Percentiles rank a stretch among this genome's conserved stretches.
Evolutionary conservation across 2,888 invertebrate species (phyloP).

Genomic region (Pristionchus arcanus): DNA sequence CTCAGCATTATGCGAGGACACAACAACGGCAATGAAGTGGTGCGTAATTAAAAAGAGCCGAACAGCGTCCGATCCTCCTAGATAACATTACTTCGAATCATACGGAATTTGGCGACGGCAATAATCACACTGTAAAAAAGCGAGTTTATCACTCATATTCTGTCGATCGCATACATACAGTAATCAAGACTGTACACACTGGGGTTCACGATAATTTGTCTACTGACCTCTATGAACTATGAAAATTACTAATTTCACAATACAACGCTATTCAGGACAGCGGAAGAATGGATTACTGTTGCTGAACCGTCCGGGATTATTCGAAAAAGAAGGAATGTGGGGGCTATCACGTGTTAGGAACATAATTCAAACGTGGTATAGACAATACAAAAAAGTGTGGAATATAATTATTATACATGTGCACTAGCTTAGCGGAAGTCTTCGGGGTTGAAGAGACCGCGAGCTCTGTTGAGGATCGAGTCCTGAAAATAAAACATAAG

Average conservation of each 20-base stretch:
- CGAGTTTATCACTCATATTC: constrained; percentile 10
- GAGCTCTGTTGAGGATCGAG: constrained; percentile 79
- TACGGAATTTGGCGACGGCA: background rate
- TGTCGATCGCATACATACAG: constrained; percentile 38
- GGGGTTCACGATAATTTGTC: background rate
- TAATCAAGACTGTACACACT: constrained; percentile 34
- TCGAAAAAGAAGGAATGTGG: background rate
- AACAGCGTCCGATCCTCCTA: background rate
- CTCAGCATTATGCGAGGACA: background rate
- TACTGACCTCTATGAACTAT: constrained; percentile 42
- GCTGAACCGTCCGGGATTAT: background rate
- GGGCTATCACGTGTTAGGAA: background rate
- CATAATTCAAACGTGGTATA: background rate
- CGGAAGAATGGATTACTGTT: background rate
- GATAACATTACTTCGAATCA: constrained; percentile 31
- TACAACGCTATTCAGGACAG: background rate
- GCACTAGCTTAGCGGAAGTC: constrained; percentile 73
- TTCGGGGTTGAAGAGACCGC: constrained; percentile 79
- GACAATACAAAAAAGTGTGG: background rate
- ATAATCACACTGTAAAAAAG: background rate
- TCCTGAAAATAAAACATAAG: constrained; percentile 74
- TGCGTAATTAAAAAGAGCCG: too few species aligned
- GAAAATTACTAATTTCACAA: background rate
- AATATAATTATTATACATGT: background rate
- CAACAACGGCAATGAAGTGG: background rate